Evolutionary conservation across 1,140 invertebrate genomes (phyloP).

Genomic region (Anoplophora glabripennis): DNA sequence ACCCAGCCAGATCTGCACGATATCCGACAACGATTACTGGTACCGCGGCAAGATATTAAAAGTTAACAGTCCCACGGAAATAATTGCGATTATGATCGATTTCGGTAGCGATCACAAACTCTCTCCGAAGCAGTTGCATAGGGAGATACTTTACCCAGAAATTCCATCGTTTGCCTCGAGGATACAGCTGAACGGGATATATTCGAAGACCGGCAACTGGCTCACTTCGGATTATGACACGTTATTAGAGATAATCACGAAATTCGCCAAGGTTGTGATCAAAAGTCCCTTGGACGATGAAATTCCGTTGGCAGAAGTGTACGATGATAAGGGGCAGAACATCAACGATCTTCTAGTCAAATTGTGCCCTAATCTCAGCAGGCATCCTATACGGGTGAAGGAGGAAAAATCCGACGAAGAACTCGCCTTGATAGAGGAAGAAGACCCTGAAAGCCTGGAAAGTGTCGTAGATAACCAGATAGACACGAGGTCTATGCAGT

Average conservation of each 20-base stretch:
- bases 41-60: conserved; percentile 26
- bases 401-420: neutral
- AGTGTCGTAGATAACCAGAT: conserved; percentile 12
- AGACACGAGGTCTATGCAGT: neutral
- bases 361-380: conserved; percentile 24
- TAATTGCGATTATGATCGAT: conserved; percentile 29
- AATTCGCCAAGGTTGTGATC: conserved; percentile 22
- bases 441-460: conserved; percentile 1
- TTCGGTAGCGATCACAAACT: conserved; percentile 30
- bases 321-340: conserved; percentile 13
- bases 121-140: conserved; percentile 1
- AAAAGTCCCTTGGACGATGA: conserved; percentile 22
- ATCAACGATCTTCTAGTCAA: conserved; percentile 23
- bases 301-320: conserved; percentile 25
- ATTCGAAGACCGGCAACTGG: conserved; percentile 19
- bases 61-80: conserved; percentile 9
- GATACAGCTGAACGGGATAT: conserved; percentile 26
- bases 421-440: neutral
- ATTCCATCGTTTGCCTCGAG: conserved; percentile 25
- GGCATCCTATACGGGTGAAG: neutral
- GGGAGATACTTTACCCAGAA: conserved; percentile 23
- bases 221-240: conserved; percentile 26
- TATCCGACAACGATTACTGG: conserved; percentile 24
- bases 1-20: conserved; percentile 30
- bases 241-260: conserved; percentile 17